Evolutionary conservation across 92 coral and sea anemone species (phyloP), one percentile per base, ranked within the genome.

Genomic region (Chrysogorgia sp.): DNA sequence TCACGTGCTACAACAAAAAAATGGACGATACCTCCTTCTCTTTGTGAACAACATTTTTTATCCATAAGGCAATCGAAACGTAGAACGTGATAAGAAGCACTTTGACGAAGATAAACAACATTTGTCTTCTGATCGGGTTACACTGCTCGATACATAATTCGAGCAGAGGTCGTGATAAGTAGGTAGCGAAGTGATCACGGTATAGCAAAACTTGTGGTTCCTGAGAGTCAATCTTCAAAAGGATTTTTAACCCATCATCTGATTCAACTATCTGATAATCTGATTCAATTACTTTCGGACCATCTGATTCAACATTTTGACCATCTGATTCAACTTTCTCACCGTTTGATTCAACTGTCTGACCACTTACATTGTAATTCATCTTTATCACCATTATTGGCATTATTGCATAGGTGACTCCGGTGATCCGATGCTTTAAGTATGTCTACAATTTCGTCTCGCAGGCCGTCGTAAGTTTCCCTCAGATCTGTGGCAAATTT

Each of bases 11-110:
- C 67, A 13, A 79, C 57, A 22, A 84, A n/a, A n/a, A 84, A 40
- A 84, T 84, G 62, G 63, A 26, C 15, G 83, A 77, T 5, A 84
- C 84, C 13, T 84, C 83, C 2, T 67, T 65, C 58, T 84, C 87
- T 22, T 76, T 77, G 63, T 84, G 71, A 40, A 66, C 77, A 30
- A 84, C 77, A 53, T 84, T 84, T 71, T 84, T 84, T 41, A 77
- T 64, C 83, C 83, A 84, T 72, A 84, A 66, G 32, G 87, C 87
- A 34, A 59, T 47, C 63, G 47, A 41, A 23, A 84, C 32, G 32
- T 76, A 84, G 19, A 84, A 84, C 43, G 64, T 40, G 79, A 84
- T 77, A 37, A 84, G 52, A 67, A 84, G 45, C 32, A 70, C 87
- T 77, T 76, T 71, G 7, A 84, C 72, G 2, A 65, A 8, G 33